Evolutionary conservation across 1,140 invertebrate species (phyloP), one percentile per base, ranked within the genome.

Genomic region (Bacillus rossius): DNA sequence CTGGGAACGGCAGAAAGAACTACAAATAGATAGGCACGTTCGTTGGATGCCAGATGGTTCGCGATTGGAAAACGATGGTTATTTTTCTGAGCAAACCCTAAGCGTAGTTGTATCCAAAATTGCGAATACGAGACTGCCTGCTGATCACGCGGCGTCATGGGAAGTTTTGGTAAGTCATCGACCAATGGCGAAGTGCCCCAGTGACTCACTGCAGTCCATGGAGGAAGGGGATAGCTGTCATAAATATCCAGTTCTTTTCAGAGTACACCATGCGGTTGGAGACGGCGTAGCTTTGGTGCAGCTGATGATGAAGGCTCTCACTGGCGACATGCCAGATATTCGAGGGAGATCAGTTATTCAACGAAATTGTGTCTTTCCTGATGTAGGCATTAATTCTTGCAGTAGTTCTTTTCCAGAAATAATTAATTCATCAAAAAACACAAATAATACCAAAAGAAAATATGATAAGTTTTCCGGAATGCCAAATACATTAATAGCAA

Each of bases 201-300:
- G 29, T 7, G 38, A 59, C 40, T 22, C 25, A 19, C 25, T 62
- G 14, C 42, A 73, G 60, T 70, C 61, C 43, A 58, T 72, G 26
- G 63, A 60, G 53, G 61, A 66, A 55, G 58, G 61, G 37, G 45
- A 56, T 64, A 51, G 61, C n/a, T 34, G 10, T 34, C 29, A 10
- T 10, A 34, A 34, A 66, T 63, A 78, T 55, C 76, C 74, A 3
- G 66, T 80, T 40, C 60, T 80, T 51, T 78, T 79, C 59, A 73
- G 77, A 59, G 68, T 80, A 38, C 78, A 81, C 63, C 79, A 80
- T 62, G 70, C 73, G 7, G 58, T 80, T 8, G 78, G 77, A 1
- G 78, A 81, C 61, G 78, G 78, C 0, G 70, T 76, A 3, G 73
- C 77, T 29, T 64, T 81, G 0, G 64, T 80, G 25, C 71, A 74